Evolutionary conservation across 2,113 vertebrate species (phyloP).

Genomic region (Nyctibius bracteatus): DNA sequence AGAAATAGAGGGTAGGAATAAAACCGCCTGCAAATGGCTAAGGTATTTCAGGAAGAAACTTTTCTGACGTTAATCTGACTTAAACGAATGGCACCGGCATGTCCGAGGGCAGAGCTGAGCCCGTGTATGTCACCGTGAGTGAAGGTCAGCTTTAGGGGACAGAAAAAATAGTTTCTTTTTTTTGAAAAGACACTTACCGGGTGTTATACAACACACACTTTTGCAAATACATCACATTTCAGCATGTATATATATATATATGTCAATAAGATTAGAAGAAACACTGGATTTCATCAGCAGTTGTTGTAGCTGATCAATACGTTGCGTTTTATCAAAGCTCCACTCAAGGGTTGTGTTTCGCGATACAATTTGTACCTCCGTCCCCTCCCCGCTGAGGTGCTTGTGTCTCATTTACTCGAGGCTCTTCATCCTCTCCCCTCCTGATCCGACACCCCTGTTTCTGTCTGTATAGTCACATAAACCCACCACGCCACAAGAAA

Average conservation of each 20-base stretch:
- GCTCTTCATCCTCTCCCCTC: neutral
- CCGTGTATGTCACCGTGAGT: neutral
- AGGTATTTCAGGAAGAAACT: neutral
- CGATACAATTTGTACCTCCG: fast-evolving
- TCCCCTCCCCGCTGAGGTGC: neutral
- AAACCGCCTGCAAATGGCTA: neutral
- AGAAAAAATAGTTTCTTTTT: neutral
- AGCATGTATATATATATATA: too few species aligned
- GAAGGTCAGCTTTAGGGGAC: neutral
- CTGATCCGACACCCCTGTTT: neutral
- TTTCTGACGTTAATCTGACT: neutral
- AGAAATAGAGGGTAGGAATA: neutral
- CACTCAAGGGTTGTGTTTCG: neutral
- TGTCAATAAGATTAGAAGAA: neutral
- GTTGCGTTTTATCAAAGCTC: neutral
- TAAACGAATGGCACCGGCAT: fast-evolving
- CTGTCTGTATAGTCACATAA: neutral
- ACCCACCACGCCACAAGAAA: neutral
- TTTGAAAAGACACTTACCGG: neutral
- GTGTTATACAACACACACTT: neutral
- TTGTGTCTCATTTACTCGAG: neutral
- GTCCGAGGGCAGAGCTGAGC: neutral
- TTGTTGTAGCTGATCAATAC: neutral
- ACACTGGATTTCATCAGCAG: neutral
- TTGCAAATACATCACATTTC: neutral